Evolutionary conservation across 2,888 invertebrate genomes (phyloP), one percentile per base, ranked within the genome.

Genomic region (Eilema caniola): DNA sequence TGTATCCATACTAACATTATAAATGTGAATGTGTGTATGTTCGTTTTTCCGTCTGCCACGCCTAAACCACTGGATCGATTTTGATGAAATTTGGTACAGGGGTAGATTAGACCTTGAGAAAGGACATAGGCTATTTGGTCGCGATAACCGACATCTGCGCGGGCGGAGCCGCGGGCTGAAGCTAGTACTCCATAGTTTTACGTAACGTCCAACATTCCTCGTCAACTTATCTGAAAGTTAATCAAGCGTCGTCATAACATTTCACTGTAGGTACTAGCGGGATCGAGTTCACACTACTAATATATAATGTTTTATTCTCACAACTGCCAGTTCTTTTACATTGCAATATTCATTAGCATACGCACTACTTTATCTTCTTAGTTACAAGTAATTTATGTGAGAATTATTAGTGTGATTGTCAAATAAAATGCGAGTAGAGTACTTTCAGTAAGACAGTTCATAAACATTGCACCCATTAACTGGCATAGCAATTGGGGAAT

Each of bases 281-380:
- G n/a, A n/a, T 53, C 53, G 53, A 53, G 53, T 53, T 79, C 82
- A 80, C 75, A 82, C 62, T 75, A 77, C 71, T 47, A 60, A 70
- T 75, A 71, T 41, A 41, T 12, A 1, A 62, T 62, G 28, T 61
- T 53, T 56, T 66, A 70, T 82, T 80, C 80, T 62, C 80, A 80
- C 80, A 68, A 66, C 41, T 82, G 80, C 75, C 80, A 60, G 41
- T 53, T 53, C 20, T 53, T 71, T 64, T 76, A 61, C 71, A 64
- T 47, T 75, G 77, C 75, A 82, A 80, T 69, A 28, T 74, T 41
- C 72, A 80, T 80, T 80, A 79, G 77, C 80, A 82, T 82, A 66
- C 64, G 61, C 66, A 62, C 28, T 67, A 61, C 53, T 76, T 74
- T 71, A 62, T 23, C 37, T 62, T 20, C 41, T 53, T 53, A 53